These are phyloP conservation scores for Nymphicus hollandicus DNA, from an alignment of 2,113 vertebrate species.

Conservation along the genomic window DNA sequence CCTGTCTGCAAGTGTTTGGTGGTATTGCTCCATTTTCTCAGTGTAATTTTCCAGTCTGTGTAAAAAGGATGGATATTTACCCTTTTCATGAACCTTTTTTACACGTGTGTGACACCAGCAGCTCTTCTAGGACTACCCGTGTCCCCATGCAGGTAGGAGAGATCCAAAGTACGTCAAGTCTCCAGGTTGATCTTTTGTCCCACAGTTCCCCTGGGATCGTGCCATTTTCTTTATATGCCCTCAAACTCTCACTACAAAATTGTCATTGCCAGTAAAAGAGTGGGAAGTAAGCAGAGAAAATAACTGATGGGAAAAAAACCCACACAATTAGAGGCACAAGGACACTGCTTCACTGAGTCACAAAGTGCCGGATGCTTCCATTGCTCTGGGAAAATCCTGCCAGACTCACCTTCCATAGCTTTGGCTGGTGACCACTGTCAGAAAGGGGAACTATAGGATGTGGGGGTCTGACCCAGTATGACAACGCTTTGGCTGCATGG, in stretches of 20 bases:
- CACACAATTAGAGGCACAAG: not conserved
- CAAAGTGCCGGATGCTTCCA: not conserved
- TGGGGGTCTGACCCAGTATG: rapidly evolving
- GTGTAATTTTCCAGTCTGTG: not conserved
- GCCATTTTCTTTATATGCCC: not conserved
- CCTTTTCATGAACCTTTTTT: not conserved
- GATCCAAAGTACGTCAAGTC: not conserved
- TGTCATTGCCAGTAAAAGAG: not conserved
- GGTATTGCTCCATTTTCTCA: not conserved
- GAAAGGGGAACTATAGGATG: rapidly evolving
- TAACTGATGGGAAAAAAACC: not conserved
- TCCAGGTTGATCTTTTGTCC: not conserved
- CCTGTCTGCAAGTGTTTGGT: rapidly evolving
- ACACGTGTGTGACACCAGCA: rapidly evolving
- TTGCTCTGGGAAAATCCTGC: not conserved
- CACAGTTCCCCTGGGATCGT: rapidly evolving
- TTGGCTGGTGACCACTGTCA: not conserved
- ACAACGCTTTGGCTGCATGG: not conserved
- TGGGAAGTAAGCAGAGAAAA: not conserved
- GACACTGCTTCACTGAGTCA: not conserved
- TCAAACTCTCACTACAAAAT: not conserved
- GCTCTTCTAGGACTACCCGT: not conserved
- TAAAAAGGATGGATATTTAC: not conserved
- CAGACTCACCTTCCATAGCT: not conserved
- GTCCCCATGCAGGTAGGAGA: too few species aligned